Evolutionary conservation across 2,113 vertebrate species (phyloP).

Genomic region (Stegostoma tigrinum): DNA sequence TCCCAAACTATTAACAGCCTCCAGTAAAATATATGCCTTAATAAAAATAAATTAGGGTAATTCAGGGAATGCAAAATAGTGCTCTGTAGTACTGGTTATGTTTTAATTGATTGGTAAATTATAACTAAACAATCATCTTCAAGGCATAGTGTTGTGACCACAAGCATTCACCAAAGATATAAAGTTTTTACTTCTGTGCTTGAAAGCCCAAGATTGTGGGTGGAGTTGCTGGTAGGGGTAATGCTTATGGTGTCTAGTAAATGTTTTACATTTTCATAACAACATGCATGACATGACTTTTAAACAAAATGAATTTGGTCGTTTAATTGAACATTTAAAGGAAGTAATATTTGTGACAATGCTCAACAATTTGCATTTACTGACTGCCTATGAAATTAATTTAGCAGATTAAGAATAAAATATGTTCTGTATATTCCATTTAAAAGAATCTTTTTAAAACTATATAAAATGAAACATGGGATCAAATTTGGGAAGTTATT

Average conservation of each 20-base stretch:
- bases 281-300: neutral
- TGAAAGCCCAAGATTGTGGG: neutral
- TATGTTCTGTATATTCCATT: neutral
- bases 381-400: neutral
- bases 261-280: too few relatives aligned
- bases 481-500: neutral
- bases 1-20: neutral
- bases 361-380: neutral
- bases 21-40: neutral
- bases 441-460: neutral
- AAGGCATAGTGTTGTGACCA: neutral
- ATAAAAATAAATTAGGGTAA: slow-evolving; percentile 12
- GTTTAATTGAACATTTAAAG: neutral
- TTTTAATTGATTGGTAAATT: neutral
- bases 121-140: neutral
- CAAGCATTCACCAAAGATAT: neutral
- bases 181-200: neutral
- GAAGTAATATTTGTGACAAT: neutral
- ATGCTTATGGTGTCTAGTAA: too few relatives aligned
- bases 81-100: neutral
- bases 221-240: too few relatives aligned
- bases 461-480: neutral
- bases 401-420: neutral
- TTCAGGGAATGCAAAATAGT: neutral
- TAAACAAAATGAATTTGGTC: neutral